Evolutionary conservation across 2,113 vertebrate genomes (phyloP), one percentile per base, ranked within the genome.

Genomic region (rabbit (Oryctolagus cuniculus)): DNA sequence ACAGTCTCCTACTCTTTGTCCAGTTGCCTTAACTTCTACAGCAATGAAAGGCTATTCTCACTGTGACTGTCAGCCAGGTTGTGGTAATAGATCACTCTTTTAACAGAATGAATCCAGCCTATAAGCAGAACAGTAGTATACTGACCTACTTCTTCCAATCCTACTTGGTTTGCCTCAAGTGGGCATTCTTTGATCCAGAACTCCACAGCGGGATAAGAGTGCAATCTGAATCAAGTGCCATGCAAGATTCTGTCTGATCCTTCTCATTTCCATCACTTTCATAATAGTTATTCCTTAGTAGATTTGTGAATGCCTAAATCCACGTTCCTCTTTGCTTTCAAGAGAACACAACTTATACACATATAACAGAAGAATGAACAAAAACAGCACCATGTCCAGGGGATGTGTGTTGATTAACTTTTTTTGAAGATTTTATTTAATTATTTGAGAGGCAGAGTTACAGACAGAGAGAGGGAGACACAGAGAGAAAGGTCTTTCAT

Each of bases 181-280:
- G 7, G 3, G 2, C 21, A 64, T 15, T 29, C 38, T 36, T 78
- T 29, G 10, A 9, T 74, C 10, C 21, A 34, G 29, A 44, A 4
- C 22, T 24, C 29, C 5, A 2, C 0, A 29, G 17, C 25, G 0
- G 10, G 19, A 19, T 36, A 6, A 1, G 2, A 29, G 3, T 53
- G 8, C 9, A 69, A 24, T 27, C 29, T 80, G 2, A 25, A 73
- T 22, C 22, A 10, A 79, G 21, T 24, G 1, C 29, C 21, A 25
- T 31, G 13, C 4, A 8, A 38, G 44, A 58, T 36, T 12, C 49
- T 31, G 3, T 51, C 13, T 29, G 7, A 49, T 69, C 21, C 5
- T 75, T 25, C 13, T 77, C 19, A 25, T 1, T 34, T 12, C 6
- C n/a, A 75, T 66, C 63, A 25, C 19, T n/a, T 78, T 38, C 21